Evolutionary conservation across 1,140 invertebrate species (phyloP).

Genomic region (Mactra quadrangularis): DNA sequence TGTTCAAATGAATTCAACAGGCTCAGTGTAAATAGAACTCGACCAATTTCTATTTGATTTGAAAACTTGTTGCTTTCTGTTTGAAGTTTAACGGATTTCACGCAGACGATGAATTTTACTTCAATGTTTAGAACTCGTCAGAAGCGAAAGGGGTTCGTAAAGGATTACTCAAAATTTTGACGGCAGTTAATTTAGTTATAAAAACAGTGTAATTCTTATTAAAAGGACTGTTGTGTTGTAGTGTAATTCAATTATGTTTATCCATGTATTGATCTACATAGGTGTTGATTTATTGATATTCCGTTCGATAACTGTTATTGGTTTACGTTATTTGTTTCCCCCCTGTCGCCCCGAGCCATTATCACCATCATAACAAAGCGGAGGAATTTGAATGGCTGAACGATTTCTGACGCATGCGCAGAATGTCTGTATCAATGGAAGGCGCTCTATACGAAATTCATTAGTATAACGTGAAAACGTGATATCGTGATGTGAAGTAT

Average conservation of each 20-base stretch:
- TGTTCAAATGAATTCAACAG: too few species aligned
- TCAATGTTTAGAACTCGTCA: background rate
- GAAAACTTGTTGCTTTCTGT: conserved; percentile 37
- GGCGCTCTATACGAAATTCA: conserved; percentile 59
- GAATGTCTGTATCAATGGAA: background rate
- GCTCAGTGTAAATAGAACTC: too few species aligned
- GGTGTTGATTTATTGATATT: conserved; percentile 38
- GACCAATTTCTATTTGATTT: background rate
- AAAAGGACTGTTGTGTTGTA: background rate
- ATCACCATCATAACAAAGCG: conserved; percentile 59
- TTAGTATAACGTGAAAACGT: conserved; percentile 46
- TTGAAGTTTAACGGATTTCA: conserved; percentile 26
- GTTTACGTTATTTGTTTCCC: conserved; percentile 47
- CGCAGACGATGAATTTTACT: background rate
- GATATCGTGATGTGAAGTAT: conserved; percentile 24
- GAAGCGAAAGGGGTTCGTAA: too few species aligned
- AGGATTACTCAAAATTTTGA: background rate
- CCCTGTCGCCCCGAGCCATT: conserved; percentile 22
- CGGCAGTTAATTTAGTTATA: background rate
- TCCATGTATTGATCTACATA: conserved; percentile 20
- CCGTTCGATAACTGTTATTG: conserved; percentile 43
- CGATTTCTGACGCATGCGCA: conserved; percentile 57
- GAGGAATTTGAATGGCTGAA: conserved; percentile 62
- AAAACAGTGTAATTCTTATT: background rate
- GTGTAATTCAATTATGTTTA: background rate